A percentile compares a stretch with the other conserved stretches of the same genome.
Evolutionary conservation across 2,797 vertebrate species (phyloP).

Genomic region (Mormyrus hasselquistii): DNA sequence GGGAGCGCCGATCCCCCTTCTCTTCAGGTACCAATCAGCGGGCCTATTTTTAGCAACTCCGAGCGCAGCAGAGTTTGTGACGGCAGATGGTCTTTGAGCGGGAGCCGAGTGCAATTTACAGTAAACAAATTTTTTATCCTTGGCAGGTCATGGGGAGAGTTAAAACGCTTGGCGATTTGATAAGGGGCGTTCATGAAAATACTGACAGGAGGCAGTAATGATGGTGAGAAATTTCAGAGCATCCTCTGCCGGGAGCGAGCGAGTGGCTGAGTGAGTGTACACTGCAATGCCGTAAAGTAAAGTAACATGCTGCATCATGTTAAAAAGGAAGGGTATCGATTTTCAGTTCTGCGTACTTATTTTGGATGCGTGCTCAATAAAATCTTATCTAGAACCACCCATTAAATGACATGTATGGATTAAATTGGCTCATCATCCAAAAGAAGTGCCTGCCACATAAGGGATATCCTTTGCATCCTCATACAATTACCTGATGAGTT

Average conservation of each 20-base stretch:
- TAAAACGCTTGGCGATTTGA: constrained; percentile 19
- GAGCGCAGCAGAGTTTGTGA: constrained; percentile 49
- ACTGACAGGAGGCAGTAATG: constrained; percentile 13
- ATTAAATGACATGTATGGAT: background rate
- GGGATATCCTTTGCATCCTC: background rate
- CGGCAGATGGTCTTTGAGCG: constrained; percentile 80
- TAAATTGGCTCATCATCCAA: background rate
- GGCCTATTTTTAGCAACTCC: constrained; percentile 67
- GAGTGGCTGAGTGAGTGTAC: background rate
- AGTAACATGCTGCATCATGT: background rate
- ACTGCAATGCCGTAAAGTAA: background rate
- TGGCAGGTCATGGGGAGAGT: constrained; percentile 81
- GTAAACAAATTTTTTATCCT: constrained; percentile 94
- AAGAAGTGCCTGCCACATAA: background rate
- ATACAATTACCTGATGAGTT: background rate
- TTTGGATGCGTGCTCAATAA: background rate
- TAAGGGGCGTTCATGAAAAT: constrained; percentile 21
- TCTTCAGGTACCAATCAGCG: constrained; percentile 54
- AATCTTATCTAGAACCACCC: background rate
- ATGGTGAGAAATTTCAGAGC: constrained; percentile 3
- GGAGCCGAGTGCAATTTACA: constrained; percentile 74
- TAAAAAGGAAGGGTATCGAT: background rate
- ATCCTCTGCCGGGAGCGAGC: background rate
- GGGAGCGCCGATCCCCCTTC: constrained; percentile 39
- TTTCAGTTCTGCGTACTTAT: background rate